A percentile compares a stretch with the other conserved stretches of the same genome.
Evolutionary conservation across 2,797 vertebrate genomes (phyloP).

Genomic region (Premnoplex brunnescens): DNA sequence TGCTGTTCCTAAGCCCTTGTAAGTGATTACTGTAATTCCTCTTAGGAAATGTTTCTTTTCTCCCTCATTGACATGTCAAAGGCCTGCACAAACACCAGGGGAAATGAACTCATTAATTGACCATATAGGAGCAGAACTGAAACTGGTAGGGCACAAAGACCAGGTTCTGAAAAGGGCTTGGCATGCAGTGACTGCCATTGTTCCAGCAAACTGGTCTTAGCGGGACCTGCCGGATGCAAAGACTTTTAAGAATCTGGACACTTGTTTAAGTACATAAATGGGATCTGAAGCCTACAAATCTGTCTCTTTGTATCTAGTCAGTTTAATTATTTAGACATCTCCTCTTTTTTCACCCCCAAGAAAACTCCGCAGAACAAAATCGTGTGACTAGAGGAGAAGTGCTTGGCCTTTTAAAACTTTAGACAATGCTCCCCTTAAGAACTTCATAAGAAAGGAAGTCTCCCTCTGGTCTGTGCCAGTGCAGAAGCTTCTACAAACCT

Average conservation of each 20-base stretch:
- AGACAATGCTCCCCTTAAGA: not conserved
- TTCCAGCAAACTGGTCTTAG: not conserved
- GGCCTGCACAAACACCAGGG: not conserved
- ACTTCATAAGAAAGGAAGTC: not conserved
- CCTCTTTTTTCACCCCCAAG: rapidly evolving
- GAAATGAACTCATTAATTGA: not conserved
- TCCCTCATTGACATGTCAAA: not conserved
- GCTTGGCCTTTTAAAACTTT: not conserved
- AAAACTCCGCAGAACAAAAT: not conserved
- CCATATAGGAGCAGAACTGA: not conserved
- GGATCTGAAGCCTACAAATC: not conserved
- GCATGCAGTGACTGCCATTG: not conserved
- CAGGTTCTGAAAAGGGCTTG: not conserved
- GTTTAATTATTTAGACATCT: not conserved
- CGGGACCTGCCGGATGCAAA: not conserved
- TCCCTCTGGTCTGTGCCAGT: not conserved
- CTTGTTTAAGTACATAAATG: not conserved
- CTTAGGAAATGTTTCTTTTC: not conserved
- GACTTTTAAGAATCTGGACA: not conserved
- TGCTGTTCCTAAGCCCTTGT: not conserved
- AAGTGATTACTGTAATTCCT: not conserved
- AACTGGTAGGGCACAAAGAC: not conserved
- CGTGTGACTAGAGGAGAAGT: not conserved
- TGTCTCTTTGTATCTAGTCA: not conserved
- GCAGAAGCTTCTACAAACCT: not conserved